Conservation (phyloP, 2,888 invertebrate species). For the Dendrolimus pini region DNA sequence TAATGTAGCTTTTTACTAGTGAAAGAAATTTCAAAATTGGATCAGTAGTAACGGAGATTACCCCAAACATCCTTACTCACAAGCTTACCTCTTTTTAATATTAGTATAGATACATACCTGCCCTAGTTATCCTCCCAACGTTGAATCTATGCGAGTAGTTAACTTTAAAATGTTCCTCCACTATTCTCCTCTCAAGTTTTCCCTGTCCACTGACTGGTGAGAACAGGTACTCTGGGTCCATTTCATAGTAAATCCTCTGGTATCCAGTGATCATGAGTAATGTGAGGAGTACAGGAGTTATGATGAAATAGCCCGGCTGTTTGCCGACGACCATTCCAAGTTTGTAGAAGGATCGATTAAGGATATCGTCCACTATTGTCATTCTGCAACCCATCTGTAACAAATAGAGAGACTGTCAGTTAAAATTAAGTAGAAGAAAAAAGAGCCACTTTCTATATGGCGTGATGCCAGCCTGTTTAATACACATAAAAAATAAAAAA, state of each 20-base stretch:
- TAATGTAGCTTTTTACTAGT: too few species aligned
- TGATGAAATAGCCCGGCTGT: conserved; percentile 92
- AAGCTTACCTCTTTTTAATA: too few species aligned
- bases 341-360: conserved; percentile 88
- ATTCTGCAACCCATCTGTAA: conserved; percentile 84
- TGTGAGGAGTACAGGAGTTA: conserved; percentile 89
- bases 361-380: conserved; percentile 86
- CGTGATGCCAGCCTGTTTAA: too few species aligned
- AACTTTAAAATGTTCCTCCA: conserved; percentile 90
- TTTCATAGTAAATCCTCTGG: conserved; percentile 90
- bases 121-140: conserved; percentile 90
- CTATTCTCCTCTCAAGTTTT: conserved; percentile 86
- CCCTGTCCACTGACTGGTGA: conserved; percentile 92
- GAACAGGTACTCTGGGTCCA: conserved; percentile 95
- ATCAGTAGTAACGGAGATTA: too few species aligned
- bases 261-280: conserved; percentile 91
- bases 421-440: too few species aligned
- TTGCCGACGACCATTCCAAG: conserved; percentile 86
- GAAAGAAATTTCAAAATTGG: too few species aligned
- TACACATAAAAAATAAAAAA: too few species aligned
- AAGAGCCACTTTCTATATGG: too few species aligned
- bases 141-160: conserved; percentile 92
- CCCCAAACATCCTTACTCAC: too few species aligned
- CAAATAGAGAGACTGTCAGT: conserved; percentile 15
- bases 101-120: conserved; percentile 75